Base-by-base conservation (phyloP, 1,140 invertebrate genomes). In the Drosophila sp. region DNA sequence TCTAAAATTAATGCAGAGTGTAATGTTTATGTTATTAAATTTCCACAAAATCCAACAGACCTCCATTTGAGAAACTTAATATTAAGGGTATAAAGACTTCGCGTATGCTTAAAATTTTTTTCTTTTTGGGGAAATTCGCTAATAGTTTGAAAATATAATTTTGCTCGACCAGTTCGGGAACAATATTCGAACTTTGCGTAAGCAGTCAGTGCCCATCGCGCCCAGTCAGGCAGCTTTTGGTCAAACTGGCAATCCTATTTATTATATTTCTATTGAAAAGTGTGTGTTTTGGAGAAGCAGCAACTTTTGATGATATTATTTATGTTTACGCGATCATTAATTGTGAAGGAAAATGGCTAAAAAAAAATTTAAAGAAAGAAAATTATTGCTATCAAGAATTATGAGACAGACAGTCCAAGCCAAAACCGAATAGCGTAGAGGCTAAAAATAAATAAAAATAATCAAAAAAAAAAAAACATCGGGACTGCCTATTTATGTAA, bases 401-500 rank as follows among this genome's bases (percentile, higher is more conserved):
- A 86, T 86, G 81, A 82, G 79, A 69, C 66, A 69, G 65, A 7
- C 72, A 71, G 57, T 62, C 44, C 23, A 27, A 50, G 23, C 23
- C 68, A 84, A 71, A 60, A 79, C 63, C 64, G 79, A 90, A 72
- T 67, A 87, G 72, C 66, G 89, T 86, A 58, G 89, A 79, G 44
- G 75, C 89, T 91, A 91, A 91, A 91, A 91, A 91, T 91, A 91
- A 91, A 74, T 23, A 50, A 50, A 17, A 50, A 50, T 50, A 27
- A 50, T 10, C 25, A 23, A 44, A 23, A 44, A 50, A 50, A 47
- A 47, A 47, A 8, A 50, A 47, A 47, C 17, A 81, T 87, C 82
- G 89, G 90, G 90, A 91, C 83, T 74, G 86, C 76, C 44, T 90
- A 87, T 91, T 91, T 91, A 91, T 91, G 90, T 91, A 91, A 91